Percentiles rank a stretch among this genome's conserved stretches.
These are phyloP conservation scores for Dicyrtoma fusca DNA, from an alignment of 2,888 invertebrate species.

Conservation along the genomic window DNA sequence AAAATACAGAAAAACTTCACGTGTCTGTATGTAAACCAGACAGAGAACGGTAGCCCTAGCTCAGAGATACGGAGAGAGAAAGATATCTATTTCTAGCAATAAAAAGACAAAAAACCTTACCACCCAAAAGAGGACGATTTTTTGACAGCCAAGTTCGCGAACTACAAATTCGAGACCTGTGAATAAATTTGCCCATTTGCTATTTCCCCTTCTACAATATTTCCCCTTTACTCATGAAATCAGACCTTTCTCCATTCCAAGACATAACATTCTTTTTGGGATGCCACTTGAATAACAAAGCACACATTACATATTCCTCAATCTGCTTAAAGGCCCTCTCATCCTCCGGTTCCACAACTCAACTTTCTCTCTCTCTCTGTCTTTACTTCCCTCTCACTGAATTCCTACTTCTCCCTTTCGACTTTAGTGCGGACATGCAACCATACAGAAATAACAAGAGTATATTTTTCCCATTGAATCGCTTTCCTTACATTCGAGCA, in stretches of 20 bases:
- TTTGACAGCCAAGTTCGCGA: slow-evolving; percentile 55
- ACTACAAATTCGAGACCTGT: slow-evolving; percentile 56
- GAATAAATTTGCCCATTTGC: slow-evolving; percentile 57
- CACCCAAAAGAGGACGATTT: slow-evolving; percentile 45
- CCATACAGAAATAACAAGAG: slow-evolving; percentile 17
- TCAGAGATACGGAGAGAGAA: slow-evolving; percentile 31
- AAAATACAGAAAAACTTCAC: slow-evolving; percentile 42
- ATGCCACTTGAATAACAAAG: slow-evolving; percentile 53
- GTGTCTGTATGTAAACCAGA: slow-evolving; percentile 43
- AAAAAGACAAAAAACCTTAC: slow-evolving; percentile 51
- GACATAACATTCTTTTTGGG: slow-evolving; percentile 51
- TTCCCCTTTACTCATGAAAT: slow-evolving; percentile 45
- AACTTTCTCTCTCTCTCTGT: slow-evolving; percentile 19
- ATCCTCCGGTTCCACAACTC: slow-evolving; percentile 31
- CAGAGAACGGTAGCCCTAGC: slow-evolving; percentile 20
- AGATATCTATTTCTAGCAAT: slow-evolving; percentile 56
- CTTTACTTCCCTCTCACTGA: slow-evolving; percentile 26
- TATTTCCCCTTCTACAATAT: slow-evolving; percentile 47
- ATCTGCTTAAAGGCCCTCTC: slow-evolving; percentile 50
- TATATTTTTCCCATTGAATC: slow-evolving; percentile 30
- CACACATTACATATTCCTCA: slow-evolving; percentile 50
- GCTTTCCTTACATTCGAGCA: slow-evolving; percentile 2
- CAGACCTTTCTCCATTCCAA: slow-evolving; percentile 52
- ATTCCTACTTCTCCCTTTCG: background rate
- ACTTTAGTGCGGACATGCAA: slow-evolving; percentile 12